Evolutionary conservation across 2,113 vertebrate species (phyloP).

Genomic region (Pseudorectes ferrugineus): DNA sequence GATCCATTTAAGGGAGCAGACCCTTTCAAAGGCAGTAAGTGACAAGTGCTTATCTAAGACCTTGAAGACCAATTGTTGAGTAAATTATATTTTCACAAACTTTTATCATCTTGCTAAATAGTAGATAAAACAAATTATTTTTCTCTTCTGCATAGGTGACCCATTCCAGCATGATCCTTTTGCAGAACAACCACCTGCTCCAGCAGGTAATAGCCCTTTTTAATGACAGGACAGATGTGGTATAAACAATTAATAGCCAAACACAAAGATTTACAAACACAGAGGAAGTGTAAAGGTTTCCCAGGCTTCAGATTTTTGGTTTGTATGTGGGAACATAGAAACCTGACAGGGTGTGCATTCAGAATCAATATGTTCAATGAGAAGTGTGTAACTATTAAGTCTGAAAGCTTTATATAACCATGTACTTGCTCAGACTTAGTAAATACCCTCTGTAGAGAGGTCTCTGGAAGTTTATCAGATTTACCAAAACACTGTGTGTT

Average conservation of each 20-base stretch:
- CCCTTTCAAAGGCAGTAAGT: conserved; percentile 72
- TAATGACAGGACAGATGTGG: neutral
- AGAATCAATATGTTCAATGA: neutral
- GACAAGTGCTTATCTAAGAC: neutral
- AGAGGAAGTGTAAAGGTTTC: neutral
- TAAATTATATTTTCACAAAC: neutral
- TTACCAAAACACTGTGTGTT: neutral
- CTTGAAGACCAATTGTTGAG: neutral
- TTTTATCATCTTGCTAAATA: neutral
- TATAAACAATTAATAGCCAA: neutral
- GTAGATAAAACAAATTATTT: neutral
- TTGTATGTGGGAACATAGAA: neutral
- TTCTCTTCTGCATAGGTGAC: conserved; percentile 74
- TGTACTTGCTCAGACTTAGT: neutral
- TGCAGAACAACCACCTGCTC: conserved; percentile 79
- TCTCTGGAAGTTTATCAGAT: neutral
- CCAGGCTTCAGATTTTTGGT: neutral
- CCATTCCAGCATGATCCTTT: conserved; percentile 95
- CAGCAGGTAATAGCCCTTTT: conserved; percentile 75
- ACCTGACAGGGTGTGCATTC: neutral
- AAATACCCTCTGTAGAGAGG: neutral
- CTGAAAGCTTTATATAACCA: neutral
- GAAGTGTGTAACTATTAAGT: neutral
- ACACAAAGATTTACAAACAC: neutral
- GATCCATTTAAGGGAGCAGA: conserved; percentile 92